These are phyloP conservation scores for Tichodroma muraria DNA, from an alignment of 2,113 vertebrate genomes.

Conservation along the genomic window DNA sequence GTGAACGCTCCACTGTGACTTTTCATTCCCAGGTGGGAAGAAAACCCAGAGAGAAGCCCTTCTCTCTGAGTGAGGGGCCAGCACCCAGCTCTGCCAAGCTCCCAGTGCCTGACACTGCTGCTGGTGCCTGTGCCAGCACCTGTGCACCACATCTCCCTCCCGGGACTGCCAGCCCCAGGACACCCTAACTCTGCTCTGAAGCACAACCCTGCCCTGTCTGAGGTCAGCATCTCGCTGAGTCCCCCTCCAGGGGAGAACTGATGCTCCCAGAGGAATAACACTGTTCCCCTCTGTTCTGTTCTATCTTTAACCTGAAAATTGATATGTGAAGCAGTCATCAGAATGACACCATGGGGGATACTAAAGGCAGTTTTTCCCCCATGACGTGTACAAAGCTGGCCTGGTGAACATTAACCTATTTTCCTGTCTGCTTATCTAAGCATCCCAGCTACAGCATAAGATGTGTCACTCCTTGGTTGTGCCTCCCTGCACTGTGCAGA, in stretches of 20 bases:
- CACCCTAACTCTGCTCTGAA: not conserved
- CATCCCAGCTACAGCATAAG: not conserved
- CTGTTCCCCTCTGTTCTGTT: not conserved
- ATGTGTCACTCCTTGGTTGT: not conserved
- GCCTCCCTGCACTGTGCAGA: too few relatives aligned
- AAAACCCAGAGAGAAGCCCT: not conserved
- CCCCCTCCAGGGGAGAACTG: not conserved
- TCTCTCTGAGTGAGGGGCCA: not conserved
- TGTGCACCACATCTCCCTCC: fast-evolving
- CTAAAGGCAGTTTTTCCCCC: not conserved
- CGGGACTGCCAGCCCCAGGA: not conserved
- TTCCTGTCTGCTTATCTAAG: not conserved
- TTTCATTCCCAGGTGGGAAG: not conserved
- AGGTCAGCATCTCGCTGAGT: not conserved
- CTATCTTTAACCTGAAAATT: not conserved
- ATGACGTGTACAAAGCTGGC: not conserved
- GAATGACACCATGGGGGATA: not conserved
- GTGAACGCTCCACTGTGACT: not conserved
- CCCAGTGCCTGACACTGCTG: fast-evolving
- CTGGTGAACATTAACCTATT: not conserved
- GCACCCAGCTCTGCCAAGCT: not conserved
- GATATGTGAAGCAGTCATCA: not conserved
- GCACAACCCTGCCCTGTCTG: not conserved
- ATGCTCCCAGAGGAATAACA: not conserved
- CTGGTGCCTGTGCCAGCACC: not conserved